These are phyloP conservation scores for Azorinus chamasolen DNA, from an alignment of 2,888 invertebrate species.

Conservation along the genomic window DNA sequence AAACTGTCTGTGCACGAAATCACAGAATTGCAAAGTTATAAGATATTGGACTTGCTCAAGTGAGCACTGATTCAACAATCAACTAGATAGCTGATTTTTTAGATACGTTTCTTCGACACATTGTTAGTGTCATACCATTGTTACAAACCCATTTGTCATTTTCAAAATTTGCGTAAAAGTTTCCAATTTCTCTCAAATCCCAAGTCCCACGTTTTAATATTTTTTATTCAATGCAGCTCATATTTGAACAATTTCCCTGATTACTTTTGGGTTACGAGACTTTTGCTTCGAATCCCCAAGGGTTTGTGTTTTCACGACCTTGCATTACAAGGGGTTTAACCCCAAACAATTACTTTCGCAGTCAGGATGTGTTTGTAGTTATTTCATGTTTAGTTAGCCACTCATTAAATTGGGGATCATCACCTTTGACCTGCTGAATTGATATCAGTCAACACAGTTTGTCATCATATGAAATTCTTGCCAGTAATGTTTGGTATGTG, in stretches of 20 bases:
- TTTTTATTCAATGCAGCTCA: slow-evolving; percentile 18
- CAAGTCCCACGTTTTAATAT: slow-evolving; percentile 6
- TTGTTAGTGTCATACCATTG: background rate
- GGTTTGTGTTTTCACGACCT: slow-evolving; percentile 44
- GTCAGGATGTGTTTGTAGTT: background rate
- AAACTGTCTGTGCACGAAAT: too few species aligned
- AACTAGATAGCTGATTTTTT: background rate
- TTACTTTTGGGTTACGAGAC: slow-evolving; percentile 57
- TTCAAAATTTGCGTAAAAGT: background rate
- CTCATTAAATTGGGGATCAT: too few species aligned
- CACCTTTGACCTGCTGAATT: background rate
- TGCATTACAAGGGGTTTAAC: slow-evolving; percentile 57
- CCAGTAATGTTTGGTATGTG: too few species aligned
- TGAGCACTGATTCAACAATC: background rate
- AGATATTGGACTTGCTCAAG: background rate
- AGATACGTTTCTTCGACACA: background rate
- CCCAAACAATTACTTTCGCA: slow-evolving; percentile 60
- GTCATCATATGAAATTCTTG: too few species aligned
- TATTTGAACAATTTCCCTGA: slow-evolving; percentile 43
- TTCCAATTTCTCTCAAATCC: slow-evolving; percentile 16
- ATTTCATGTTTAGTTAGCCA: slow-evolving; percentile 35
- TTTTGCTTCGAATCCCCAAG: slow-evolving; percentile 44
- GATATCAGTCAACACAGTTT: slow-evolving; percentile 39
- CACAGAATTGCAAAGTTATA: too few species aligned
- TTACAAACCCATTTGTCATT: slow-evolving; percentile 11